Conservation (phyloP, 2,113 vertebrate species). For the human (Homo sapiens) region GRCh38 chr3:179425001-179425500, state of each 20-base stretch:
- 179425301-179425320: neutral
- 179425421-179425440: neutral
- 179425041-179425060: neutral
- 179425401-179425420: neutral
- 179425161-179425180: neutral
- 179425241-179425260: neutral
- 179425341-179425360: neutral
- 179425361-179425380: neutral
- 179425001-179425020: neutral
- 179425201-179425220: neutral
- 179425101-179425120: neutral
- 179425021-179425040: neutral
- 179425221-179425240: neutral
- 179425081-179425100: neutral
- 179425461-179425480: neutral
- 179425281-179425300: neutral
- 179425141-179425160: neutral
- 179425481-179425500: too few relatives aligned
- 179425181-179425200: neutral
- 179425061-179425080: neutral
- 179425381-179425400: neutral
- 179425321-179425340: neutral
- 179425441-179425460: neutral
- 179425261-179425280: neutral
- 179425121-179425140: neutral